Evolutionary conservation across 2,888 invertebrate genomes (phyloP), one percentile per base, ranked within the genome.

Genomic region (Podabrus alpinus): DNA sequence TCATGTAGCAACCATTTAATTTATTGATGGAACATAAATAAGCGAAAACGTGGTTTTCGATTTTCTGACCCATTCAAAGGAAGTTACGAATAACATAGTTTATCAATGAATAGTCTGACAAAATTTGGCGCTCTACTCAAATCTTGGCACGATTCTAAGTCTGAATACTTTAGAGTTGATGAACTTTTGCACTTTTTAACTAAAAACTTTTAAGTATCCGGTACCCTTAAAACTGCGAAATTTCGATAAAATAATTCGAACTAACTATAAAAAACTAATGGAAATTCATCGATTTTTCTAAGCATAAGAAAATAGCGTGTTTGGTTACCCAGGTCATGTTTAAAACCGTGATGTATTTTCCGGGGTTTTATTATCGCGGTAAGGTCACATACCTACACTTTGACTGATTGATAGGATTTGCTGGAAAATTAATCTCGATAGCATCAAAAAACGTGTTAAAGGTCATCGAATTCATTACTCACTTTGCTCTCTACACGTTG

Each of bases 251-350:
- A 7, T 25, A 11, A 7, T 9, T 16, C 15, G 59, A 71, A 71
- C 10, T 11, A 67, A 61, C 19, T 62, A 62, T 59, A 9, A 67
- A n/a, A 16, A 72, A 72, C 72, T 72, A 16, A 61, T 61, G 68
- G 10, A 59, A 60, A 75, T n/a, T n/a, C 45, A 45, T 75, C 72
- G 75, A 75, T 75, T 72, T 62, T 67, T 59, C 64, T 71, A 60
- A 62, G 21, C n/a, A 69, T 71, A 59, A 71, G 74, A 71, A 70
- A 68, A 71, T 74, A 71, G 75, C 75, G 75, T 75, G 75, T 69
- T 72, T 66, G 24, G 70, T 66, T 59, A 69, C n/a, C 19, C 24
- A 45, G 69, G 66, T 73, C 66, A 69, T 69, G 73, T 61, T 69
- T 59, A 71, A 59, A 59, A 16, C 21, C 61, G 64, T 60, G 69